Conservation (phyloP, 2,888 invertebrate species). For the Agrotis ipsilon region DNA sequence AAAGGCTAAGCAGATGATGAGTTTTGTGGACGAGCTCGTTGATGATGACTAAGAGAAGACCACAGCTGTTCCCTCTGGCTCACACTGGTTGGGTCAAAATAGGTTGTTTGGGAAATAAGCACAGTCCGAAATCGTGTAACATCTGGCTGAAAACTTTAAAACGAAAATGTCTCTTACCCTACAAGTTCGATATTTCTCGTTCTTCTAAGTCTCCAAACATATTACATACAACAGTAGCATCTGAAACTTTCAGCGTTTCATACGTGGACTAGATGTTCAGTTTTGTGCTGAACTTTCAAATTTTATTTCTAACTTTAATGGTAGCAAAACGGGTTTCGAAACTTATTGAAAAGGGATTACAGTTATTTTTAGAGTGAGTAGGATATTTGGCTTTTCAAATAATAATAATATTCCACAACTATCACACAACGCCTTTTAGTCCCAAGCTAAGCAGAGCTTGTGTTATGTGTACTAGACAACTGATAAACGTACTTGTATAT, state of each 20-base stretch:
- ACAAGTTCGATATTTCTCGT: slow-evolving; percentile 36
- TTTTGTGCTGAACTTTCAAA: slow-evolving; percentile 20
- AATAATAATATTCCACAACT: too few species aligned
- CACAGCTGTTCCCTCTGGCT: too few species aligned
- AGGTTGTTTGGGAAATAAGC: too few species aligned
- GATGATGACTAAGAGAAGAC: too few species aligned
- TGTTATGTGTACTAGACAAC: too few species aligned
- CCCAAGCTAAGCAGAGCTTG: too few species aligned
- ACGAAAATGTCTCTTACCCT: slow-evolving; percentile 5
- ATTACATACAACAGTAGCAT: slow-evolving; percentile 26
- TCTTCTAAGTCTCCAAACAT: slow-evolving; percentile 32
- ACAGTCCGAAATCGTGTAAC: background rate
- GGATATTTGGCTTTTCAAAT: background rate
- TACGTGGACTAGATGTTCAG: slow-evolving; percentile 8
- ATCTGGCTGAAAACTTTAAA: slow-evolving; percentile 4
- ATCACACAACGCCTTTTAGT: too few species aligned
- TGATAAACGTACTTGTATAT: too few species aligned
- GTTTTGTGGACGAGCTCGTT: too few species aligned
- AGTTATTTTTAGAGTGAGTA: background rate
- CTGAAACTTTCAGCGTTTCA: slow-evolving; percentile 42
- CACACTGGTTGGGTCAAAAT: too few species aligned
- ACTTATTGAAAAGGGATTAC: background rate
- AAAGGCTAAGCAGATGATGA: too few species aligned
- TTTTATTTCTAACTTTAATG: slow-evolving; percentile 20
- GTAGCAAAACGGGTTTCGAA: slow-evolving; percentile 12